phyloP scores from a whole-genome alignment of 2,888 invertebrate genomes.

The Trichopoda pennipes region DNA sequence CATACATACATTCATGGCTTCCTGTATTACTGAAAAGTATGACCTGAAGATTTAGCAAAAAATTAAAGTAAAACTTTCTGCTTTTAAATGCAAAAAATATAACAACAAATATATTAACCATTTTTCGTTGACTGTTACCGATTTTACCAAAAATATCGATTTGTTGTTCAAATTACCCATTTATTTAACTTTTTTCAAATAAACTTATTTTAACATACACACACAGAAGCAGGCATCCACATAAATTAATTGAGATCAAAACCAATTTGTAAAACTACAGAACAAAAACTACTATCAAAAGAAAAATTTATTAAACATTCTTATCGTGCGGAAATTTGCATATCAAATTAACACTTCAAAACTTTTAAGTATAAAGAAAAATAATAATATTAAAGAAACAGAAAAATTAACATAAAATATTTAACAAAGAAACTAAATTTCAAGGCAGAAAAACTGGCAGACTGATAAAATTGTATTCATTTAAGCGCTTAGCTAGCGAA shows the following conservation, averaged over 20 bases:
- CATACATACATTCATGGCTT: too few relatives aligned
- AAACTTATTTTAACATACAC: not conserved
- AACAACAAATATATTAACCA: too few relatives aligned
- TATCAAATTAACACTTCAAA: constrained; percentile 67
- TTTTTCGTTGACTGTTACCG: too few relatives aligned
- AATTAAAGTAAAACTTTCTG: too few relatives aligned
- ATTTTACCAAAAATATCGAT: constrained; percentile 28
- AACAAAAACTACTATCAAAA: constrained; percentile 20
- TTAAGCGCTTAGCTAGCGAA: not conserved
- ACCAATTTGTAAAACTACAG: constrained; percentile 46
- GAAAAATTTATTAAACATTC: constrained; percentile 57
- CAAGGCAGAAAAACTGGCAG: not conserved
- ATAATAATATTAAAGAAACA: constrained; percentile 1
- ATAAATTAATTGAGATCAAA: constrained; percentile 40
- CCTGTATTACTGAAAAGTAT: too few relatives aligned
- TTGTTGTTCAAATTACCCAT: constrained; percentile 35
- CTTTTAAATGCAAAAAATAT: too few relatives aligned
- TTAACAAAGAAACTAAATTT: constrained; percentile 44
- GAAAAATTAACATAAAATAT: constrained; percentile 58
- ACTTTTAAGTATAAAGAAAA: constrained; percentile 23
- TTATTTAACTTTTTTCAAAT: constrained; percentile 10
- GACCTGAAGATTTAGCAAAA: too few relatives aligned
- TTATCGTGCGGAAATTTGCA: constrained; percentile 63
- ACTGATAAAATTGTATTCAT: constrained; percentile 6
- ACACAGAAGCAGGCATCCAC: not conserved